These are phyloP conservation scores for Leptogaster cylindrica DNA, from an alignment of 2,888 invertebrate species.

Conservation along the genomic window DNA sequence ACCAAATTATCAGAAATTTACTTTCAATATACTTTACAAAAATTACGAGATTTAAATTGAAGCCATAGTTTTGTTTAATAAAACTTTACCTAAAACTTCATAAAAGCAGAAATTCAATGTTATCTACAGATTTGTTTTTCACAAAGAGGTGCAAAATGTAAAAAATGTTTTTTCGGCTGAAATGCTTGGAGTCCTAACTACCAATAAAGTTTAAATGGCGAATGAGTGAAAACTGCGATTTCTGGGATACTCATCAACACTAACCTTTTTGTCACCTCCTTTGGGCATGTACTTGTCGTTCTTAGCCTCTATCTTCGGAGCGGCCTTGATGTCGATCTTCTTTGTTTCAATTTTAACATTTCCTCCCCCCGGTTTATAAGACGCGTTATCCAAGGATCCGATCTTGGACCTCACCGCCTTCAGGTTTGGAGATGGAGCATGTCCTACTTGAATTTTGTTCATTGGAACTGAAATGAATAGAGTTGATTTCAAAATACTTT, in stretches of 20 bases:
- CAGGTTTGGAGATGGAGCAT: constrained; percentile 89
- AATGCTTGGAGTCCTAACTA: constrained; percentile 3
- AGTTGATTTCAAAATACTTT: background rate
- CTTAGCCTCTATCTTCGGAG: constrained; percentile 88
- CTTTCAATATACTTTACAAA: background rate
- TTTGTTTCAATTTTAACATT: constrained; percentile 86
- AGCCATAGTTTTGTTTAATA: background rate
- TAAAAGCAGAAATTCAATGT: background rate
- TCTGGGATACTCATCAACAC: background rate
- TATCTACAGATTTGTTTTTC: background rate
- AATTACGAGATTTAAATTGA: background rate
- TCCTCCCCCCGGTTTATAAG: constrained; percentile 88
- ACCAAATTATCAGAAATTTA: background rate
- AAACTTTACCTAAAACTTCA: background rate
- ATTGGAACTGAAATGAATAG: constrained; percentile 78
- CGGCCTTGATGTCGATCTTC: constrained; percentile 83
- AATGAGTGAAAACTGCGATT: constrained; percentile 11
- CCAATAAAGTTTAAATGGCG: constrained; percentile 12
- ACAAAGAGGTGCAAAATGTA: background rate
- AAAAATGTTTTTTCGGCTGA: background rate
- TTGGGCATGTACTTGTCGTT: constrained; percentile 87
- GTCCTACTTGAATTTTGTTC: constrained; percentile 92
- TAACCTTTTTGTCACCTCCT: constrained; percentile 90
- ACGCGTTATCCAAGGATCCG: constrained; percentile 87
- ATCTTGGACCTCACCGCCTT: constrained; percentile 92